These are phyloP conservation scores for Struthidea cinerea DNA, from an alignment of 2,113 vertebrate genomes.

Conservation along the genomic window DNA sequence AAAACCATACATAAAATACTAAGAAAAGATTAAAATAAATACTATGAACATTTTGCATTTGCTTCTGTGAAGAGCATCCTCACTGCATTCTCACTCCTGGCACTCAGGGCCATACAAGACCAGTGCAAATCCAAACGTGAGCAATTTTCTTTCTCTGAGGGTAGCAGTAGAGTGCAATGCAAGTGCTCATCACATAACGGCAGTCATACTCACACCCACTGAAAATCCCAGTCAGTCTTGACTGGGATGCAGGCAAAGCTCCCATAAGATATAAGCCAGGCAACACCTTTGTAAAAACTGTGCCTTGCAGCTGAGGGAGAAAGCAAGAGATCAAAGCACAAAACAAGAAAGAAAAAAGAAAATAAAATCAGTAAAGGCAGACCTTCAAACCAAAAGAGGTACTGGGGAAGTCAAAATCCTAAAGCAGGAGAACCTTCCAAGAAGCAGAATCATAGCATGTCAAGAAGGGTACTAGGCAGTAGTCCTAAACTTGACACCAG, in stretches of 20 bases:
- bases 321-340: neutral
- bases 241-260: neutral
- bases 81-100: neutral
- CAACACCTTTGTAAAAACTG: neutral
- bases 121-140: neutral
- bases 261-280: neutral
- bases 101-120: neutral
- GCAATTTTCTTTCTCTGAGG: neutral
- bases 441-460: neutral
- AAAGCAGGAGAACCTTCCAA: neutral
- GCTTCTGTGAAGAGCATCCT: neutral
- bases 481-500: neutral
- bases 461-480: neutral
- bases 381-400: neutral
- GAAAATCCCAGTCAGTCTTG: neutral
- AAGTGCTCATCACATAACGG: accelerated
- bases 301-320: neutral
- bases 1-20: neutral
- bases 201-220: neutral
- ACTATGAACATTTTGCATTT: neutral
- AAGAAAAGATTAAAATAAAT: neutral
- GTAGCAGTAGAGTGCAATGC: neutral
- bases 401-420: neutral
- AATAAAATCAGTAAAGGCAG: neutral
- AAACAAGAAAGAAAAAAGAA: neutral